Evolutionary conservation across 2,888 invertebrate genomes (phyloP), one percentile per base, ranked within the genome.

Genomic region (Choristoneura rosaceana): DNA sequence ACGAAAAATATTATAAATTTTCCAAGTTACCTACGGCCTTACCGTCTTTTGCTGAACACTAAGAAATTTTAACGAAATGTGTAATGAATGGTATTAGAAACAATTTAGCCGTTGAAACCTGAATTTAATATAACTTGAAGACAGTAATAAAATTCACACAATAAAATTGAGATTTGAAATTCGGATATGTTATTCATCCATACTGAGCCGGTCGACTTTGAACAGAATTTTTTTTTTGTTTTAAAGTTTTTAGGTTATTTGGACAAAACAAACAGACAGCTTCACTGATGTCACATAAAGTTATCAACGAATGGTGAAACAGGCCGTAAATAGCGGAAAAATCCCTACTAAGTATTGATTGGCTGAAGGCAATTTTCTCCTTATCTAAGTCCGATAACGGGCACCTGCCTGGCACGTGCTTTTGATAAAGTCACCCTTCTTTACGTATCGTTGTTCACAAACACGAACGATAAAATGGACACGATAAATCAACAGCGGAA

Each of bases 351-450:
- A 52, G 52, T 93, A 93, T 93, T 89, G 93, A 93, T 93, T 93
- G 88, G 79, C 86, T 89, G 80, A 83, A 25, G 87, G 82, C 82
- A 88, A 89, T 88, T 90, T 90, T 83, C 80, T 74, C 87, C 83
- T 90, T 93, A 92, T 93, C 92, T 81, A 82, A 79, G 67, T 55
- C 79, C 50, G 92, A 93, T 92, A 92, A 90, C 81, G 71, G 84
- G 78, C 87, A 87, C 88, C 88, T 89, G 88, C 84, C 84, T 78
- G 81, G 82, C 84, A 79, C 82, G 83, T 85, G 84, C 81, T 83
- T 84, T 25, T 55, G 88, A 91, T 91, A 91, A 89, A 78, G 81
- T 84, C 82, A 86, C 90, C 91, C 90, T 89, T 88, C 88, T 88
- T 90, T 86, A 76, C 82, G 82, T 82, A 83, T 80, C 81, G 76